Evolutionary conservation across 2,113 vertebrate species (phyloP).

Genomic region (Trogon surrucura): DNA sequence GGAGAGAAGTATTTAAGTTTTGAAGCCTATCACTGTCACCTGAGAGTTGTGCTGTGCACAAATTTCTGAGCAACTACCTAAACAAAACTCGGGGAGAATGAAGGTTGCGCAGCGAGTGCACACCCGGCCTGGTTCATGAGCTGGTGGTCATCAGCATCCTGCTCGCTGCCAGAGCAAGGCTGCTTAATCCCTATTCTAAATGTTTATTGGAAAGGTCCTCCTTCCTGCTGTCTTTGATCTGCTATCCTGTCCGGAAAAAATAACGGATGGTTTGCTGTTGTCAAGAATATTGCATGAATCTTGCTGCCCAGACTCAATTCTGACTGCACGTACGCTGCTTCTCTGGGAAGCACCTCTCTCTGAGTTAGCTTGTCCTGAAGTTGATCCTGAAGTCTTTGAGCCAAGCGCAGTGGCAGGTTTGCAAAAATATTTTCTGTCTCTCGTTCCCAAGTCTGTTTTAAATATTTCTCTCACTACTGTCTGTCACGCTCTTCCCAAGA

Average conservation of each 20-base stretch:
- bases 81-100: neutral
- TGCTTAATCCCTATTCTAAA: neutral
- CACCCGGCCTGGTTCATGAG: rapidly evolving
- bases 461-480: neutral
- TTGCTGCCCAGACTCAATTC: neutral
- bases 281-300: neutral
- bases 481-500: neutral
- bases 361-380: neutral
- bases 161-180: neutral
- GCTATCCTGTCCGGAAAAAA: neutral
- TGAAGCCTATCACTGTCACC: neutral
- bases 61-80: neutral
- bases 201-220: neutral
- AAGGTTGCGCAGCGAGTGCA: neutral
- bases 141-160: neutral
- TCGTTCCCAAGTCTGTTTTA: neutral
- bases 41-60: neutral
- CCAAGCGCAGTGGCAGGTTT: neutral
- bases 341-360: neutral
- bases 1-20: neutral
- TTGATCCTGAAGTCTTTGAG: neutral
- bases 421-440: neutral
- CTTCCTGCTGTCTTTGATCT: neutral
- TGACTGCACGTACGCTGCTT: neutral
- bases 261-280: neutral